A percentile compares a stretch with the other conserved stretches of the same genome.
Conservation (phyloP, 2,797 vertebrate species). For the Cuculus canorus region DNA sequence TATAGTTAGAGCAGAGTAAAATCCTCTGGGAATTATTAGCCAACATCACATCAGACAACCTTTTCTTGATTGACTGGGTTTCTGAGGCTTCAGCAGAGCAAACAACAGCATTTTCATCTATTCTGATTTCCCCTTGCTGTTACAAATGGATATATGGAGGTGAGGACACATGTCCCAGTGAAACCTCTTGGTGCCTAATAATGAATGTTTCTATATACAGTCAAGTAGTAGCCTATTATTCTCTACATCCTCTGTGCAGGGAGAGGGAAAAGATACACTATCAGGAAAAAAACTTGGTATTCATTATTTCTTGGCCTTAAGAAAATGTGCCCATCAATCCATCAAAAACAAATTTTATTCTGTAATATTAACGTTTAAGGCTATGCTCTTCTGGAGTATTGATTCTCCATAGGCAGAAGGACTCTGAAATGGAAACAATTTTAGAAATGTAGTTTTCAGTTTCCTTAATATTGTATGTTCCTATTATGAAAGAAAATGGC, state of each 20-base stretch:
- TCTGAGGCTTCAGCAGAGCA: conserved; percentile 12
- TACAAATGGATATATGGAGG: not conserved
- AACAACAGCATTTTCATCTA: conserved; percentile 28
- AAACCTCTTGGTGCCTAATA: conserved; percentile 58
- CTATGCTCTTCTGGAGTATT: conserved; percentile 75
- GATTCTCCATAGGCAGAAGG: conserved; percentile 78
- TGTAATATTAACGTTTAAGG: conserved; percentile 81
- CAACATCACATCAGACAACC: not conserved
- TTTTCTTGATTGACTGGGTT: conserved; percentile 54
- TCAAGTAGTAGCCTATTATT: conserved; percentile 56
- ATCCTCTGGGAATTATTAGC: conserved; percentile 52
- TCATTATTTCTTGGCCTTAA: conserved; percentile 76
- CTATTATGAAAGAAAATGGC: conserved; percentile 40
- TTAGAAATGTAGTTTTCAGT: conserved; percentile 79
- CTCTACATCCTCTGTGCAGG: not conserved
- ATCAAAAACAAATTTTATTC: conserved; percentile 80
- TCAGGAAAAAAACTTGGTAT: conserved; percentile 61
- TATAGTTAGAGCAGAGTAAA: not conserved
- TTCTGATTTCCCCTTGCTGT: conserved; percentile 40
- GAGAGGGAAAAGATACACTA: conserved; percentile 40
- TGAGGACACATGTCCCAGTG: not conserved
- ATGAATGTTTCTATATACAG: conserved; percentile 56
- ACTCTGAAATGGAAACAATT: conserved; percentile 79
- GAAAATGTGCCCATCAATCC: conserved; percentile 77
- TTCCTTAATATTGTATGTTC: conserved; percentile 75